Evolutionary conservation across 2,888 invertebrate genomes (phyloP).

Genomic region (Pristionchus exspectatus): DNA sequence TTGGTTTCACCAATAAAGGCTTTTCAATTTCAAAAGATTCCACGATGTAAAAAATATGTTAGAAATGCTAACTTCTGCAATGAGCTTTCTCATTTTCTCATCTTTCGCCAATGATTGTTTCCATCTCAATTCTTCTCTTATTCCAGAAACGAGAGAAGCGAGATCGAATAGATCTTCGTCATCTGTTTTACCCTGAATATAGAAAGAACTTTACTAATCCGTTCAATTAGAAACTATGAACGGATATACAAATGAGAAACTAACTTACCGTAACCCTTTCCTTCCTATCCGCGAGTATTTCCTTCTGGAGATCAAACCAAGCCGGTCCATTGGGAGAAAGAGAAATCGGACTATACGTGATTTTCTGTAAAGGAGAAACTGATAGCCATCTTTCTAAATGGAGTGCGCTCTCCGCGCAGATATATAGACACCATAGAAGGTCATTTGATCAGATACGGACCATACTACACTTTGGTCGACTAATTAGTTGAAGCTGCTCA

Average conservation of each 20-base stretch:
- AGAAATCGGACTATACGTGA: background rate
- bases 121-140: conserved; percentile 46
- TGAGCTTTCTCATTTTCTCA: conserved; percentile 4
- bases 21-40: background rate
- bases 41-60: background rate
- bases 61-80: background rate
- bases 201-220: background rate
- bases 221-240: background rate
- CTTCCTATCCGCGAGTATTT: background rate
- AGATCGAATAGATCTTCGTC: conserved; percentile 42
- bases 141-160: background rate
- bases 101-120: background rate
- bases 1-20: too few relatives aligned
- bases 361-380: background rate
- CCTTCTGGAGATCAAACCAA: conserved; percentile 5
- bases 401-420: background rate
- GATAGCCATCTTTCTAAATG: background rate
- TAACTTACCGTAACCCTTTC: background rate
- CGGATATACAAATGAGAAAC: too few relatives aligned
- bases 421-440: background rate
- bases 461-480: background rate
- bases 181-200: conserved; percentile 20
- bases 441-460: background rate
- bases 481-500: background rate
- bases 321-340: conserved; percentile 23